phyloP scores from a whole-genome alignment of 2,888 invertebrate genomes.

The Macaria liturata region DNA sequence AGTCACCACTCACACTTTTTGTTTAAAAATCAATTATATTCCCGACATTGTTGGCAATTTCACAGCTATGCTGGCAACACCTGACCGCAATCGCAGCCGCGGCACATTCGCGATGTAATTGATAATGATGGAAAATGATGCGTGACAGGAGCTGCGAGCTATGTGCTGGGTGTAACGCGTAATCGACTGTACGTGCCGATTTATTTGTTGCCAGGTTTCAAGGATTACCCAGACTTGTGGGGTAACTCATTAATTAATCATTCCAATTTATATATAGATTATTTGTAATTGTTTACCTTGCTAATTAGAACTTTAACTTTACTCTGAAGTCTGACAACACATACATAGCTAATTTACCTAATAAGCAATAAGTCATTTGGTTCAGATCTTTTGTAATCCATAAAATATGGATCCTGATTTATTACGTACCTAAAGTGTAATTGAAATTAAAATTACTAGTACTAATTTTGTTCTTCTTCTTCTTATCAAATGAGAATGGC shows the following conservation, averaged over 20 bases:
- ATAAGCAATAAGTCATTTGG: no score
- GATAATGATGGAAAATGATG: conserved; percentile 79
- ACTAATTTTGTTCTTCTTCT: no score
- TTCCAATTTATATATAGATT: no score
- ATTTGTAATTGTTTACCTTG: no score
- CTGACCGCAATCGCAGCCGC: conserved; percentile 52
- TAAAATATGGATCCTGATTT: no score
- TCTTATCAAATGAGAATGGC: no score
- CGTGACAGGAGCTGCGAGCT: conserved; percentile 78
- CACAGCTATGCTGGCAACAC: conserved; percentile 51
- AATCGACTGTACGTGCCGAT: conserved; percentile 53
- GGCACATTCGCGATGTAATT: conserved; percentile 67
- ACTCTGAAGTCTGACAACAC: no score
- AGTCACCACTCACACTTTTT: neutral
- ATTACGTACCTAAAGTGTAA: no score
- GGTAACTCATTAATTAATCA: neutral
- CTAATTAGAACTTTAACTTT: no score
- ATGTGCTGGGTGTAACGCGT: conserved; percentile 54
- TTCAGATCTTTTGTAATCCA: no score
- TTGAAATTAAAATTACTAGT: no score
- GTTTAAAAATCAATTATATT: conserved; percentile 6
- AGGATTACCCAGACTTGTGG: conserved; percentile 22
- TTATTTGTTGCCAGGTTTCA: conserved; percentile 43
- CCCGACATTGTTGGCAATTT: conserved; percentile 26
- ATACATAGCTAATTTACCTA: no score